Percentiles rank a stretch among this genome's conserved stretches.
These are phyloP conservation scores for Lethrus apterus DNA, from an alignment of 1,140 invertebrate species.

Conservation along the genomic window DNA sequence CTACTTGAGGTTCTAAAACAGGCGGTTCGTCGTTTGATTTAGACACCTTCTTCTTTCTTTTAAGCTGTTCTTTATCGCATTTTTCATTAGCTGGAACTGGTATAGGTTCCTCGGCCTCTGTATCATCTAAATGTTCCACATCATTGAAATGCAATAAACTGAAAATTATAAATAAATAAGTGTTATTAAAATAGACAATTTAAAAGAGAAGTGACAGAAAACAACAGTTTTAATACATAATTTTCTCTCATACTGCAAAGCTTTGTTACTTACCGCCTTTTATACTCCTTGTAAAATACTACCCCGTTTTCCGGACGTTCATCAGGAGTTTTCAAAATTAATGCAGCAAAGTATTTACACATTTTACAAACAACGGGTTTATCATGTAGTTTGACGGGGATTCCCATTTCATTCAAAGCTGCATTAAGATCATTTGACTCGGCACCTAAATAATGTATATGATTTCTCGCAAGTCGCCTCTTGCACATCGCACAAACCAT, in stretches of 20 bases:
- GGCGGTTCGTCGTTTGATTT: conserved; percentile 42
- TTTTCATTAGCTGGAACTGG: conserved; percentile 38
- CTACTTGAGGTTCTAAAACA: conserved; percentile 39
- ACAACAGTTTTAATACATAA: background rate
- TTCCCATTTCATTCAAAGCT: conserved; percentile 52
- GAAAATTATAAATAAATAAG: conserved; percentile 28
- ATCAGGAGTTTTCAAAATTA: conserved; percentile 54
- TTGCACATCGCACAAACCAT: conserved; percentile 69
- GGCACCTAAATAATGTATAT: conserved; percentile 53
- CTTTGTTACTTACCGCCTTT: conserved; percentile 42
- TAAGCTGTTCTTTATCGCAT: conserved; percentile 43
- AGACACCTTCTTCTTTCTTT: conserved; percentile 43
- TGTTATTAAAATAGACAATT: conserved; percentile 8
- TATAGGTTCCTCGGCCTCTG: conserved; percentile 46
- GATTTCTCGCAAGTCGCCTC: conserved; percentile 61
- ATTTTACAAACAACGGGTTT: conserved; percentile 67
- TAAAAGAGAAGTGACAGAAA: background rate
- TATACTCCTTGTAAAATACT: conserved; percentile 57
- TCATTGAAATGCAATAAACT: conserved; percentile 65
- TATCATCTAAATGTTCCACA: conserved; percentile 56
- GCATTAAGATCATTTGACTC: conserved; percentile 62
- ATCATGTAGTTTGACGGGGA: conserved; percentile 56
- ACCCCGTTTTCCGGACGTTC: conserved; percentile 49
- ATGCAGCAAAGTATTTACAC: conserved; percentile 65
- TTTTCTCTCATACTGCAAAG: background rate